Evolutionary conservation across 2,797 vertebrate species (phyloP).

Genomic region (Balearica regulorum): DNA sequence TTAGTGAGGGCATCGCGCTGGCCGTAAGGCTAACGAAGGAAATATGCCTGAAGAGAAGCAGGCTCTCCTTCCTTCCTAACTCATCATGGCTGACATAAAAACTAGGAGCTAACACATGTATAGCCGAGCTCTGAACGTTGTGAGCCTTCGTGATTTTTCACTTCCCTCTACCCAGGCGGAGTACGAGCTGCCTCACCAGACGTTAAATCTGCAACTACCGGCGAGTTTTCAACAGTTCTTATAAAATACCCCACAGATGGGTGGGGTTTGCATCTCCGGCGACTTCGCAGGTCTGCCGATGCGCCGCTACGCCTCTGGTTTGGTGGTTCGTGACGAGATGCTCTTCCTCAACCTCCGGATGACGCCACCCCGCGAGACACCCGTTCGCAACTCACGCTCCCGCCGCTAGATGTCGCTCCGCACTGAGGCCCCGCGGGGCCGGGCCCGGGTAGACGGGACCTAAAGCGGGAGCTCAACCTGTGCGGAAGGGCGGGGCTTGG

Average conservation of each 20-base stretch:
- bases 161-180: not conserved
- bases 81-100: not conserved
- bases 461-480: not conserved
- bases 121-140: not conserved
- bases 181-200: not conserved
- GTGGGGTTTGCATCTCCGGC: too few relatives aligned
- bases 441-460: not conserved
- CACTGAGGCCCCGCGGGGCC: not conserved
- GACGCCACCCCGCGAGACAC: fast-evolving
- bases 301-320: too few relatives aligned
- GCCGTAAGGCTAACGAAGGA: constrained; percentile 33
- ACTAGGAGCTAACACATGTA: fast-evolving
- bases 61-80: not conserved
- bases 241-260: fast-evolving
- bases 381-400: too few relatives aligned
- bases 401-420: not conserved
- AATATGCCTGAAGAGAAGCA: not conserved
- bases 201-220: fast-evolving
- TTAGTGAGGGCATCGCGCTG: constrained; percentile 17
- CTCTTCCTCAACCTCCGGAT: fast-evolving
- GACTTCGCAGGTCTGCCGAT: not conserved
- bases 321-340: fast-evolving
- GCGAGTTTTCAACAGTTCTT: not conserved
- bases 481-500: too few relatives aligned
- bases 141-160: not conserved